Evolutionary conservation across 2,797 vertebrate species (phyloP), one percentile per base, ranked within the genome.

Genomic region (Kryptolebias ocellatus): DNA sequence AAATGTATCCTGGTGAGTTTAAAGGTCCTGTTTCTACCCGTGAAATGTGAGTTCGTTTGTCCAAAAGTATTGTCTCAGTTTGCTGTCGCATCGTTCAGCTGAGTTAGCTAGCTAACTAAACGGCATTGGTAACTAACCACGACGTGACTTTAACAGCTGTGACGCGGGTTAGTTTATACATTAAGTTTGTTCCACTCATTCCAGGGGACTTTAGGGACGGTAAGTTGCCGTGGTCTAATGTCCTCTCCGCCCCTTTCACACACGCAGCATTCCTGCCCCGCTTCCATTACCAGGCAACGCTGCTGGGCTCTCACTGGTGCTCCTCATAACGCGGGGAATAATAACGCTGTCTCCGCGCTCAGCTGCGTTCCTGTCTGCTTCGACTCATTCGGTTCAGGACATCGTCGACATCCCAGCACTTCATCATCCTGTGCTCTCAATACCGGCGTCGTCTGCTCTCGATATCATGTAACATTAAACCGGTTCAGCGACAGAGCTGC

Each of bases 391-490:
- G 14, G 34, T 18, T 56, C 3, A 18, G 34, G 37, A 15, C 34
- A 42, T 7, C 37, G 11, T 12, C 24, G 34, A n/a, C 68, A 61
- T 55, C 55, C 67, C 82, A 54, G 67, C 64, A 55, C 51, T 46
- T 18, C 59, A 47, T 29, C 52, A 10, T 17, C 29, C 53, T 58
- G 20, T 24, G 20, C 20, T 65, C 68, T 3, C 45, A 58, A 46
- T 58, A 70, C 55, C 52, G 27, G 60, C 50, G 73, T 73, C 80
- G 64, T 74, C 76, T 73, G 62, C 11, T 60, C 58, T 60, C 14
- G 10, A 39, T 78, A 74, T 72, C 77, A 72, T 80, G 88, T 85
- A 88, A 90, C 27, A 71, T 62, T 78, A 81, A 29, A 87, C 73
- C 44, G 54, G 52, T 67, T 39, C 74, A n/a, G 55, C 76, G 67